A percentile compares a stretch with the other conserved stretches of the same genome.
Conservation (phyloP, 2,888 invertebrate species). For the Punctoribates punctum region DNA sequence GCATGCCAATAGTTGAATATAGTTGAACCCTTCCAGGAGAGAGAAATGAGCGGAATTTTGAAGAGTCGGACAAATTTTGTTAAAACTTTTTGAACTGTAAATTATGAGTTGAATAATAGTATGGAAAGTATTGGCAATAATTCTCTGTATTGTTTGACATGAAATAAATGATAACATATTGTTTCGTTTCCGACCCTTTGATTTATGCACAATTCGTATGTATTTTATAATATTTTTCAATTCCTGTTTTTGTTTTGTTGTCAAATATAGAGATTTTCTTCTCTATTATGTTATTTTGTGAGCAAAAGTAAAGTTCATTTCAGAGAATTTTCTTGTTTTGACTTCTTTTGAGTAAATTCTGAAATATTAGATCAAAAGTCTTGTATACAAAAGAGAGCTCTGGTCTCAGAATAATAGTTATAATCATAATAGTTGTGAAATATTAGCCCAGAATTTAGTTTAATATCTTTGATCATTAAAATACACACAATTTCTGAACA, state of each 20-base stretch:
- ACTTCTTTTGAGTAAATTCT: neutral
- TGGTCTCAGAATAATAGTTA: too few relatives aligned
- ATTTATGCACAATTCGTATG: neutral
- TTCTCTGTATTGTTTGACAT: conserved; percentile 14
- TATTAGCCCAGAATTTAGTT: neutral
- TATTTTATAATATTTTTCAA: neutral
- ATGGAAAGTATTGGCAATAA: neutral
- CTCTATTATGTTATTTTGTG: too few relatives aligned
- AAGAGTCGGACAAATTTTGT: neutral
- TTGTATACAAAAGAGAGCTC: too few relatives aligned
- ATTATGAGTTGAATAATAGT: conserved; percentile 12
- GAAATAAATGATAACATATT: conserved; percentile 23
- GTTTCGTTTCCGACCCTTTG: conserved; percentile 9
- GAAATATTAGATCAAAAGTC: too few relatives aligned
- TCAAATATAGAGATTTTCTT: conserved; percentile 4
- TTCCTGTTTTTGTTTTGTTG: neutral
- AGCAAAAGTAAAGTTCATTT: neutral
- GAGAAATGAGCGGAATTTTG: too few relatives aligned
- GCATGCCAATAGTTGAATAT: too few relatives aligned
- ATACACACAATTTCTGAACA: neutral
- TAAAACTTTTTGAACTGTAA: neutral
- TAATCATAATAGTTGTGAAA: neutral
- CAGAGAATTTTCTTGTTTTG: neutral
- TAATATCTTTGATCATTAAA: conserved; percentile 5
- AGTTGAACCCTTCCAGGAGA: too few relatives aligned